Percentiles rank a stretch among this genome's conserved stretches.
Conservation (phyloP, 2,113 vertebrate species). For the Paraplagusia blochii region DNA sequence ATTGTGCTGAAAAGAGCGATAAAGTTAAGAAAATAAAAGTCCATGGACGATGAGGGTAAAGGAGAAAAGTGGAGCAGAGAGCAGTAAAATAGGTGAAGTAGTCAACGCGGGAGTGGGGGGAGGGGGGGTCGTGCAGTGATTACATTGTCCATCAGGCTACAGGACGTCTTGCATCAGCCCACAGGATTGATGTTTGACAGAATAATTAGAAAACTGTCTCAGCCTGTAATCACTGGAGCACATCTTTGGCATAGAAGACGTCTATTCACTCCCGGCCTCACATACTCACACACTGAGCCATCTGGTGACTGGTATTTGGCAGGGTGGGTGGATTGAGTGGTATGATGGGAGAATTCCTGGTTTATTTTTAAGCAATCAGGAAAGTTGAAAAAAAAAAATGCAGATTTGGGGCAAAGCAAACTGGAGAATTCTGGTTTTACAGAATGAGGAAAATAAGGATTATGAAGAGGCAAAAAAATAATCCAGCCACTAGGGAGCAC, state of each 20-base stretch:
- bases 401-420: conserved; percentile 58
- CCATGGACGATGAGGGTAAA: conserved; percentile 28
- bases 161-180: conserved; percentile 82
- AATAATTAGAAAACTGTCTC: conserved; percentile 99
- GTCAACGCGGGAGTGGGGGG: conserved; percentile 10
- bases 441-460: conserved; percentile 36
- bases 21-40: conserved; percentile 38
- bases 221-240: conserved; percentile 85
- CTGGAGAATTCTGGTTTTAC: conserved; percentile 41
- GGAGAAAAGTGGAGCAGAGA: conserved; percentile 32
- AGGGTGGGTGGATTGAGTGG: conserved; percentile 60
- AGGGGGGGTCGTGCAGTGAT: conserved; percentile 79
- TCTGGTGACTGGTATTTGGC: conserved; percentile 55
- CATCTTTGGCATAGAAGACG: conserved; percentile 77
- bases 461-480: conserved; percentile 48
- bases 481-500: too few species aligned
- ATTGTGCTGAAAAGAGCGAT: conserved; percentile 21
- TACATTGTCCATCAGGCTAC: conserved; percentile 91
- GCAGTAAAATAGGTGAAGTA: conserved; percentile 39
- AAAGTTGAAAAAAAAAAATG: conserved; percentile 70
- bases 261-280: conserved; percentile 59
- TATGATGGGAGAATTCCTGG: conserved; percentile 78
- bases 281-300: conserved; percentile 17
- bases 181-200: conserved; percentile 97
- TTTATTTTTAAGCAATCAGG: conserved; percentile 79